These are phyloP conservation scores for Raja brachyura DNA, from an alignment of 2,113 vertebrate species.

Conservation along the genomic window DNA sequence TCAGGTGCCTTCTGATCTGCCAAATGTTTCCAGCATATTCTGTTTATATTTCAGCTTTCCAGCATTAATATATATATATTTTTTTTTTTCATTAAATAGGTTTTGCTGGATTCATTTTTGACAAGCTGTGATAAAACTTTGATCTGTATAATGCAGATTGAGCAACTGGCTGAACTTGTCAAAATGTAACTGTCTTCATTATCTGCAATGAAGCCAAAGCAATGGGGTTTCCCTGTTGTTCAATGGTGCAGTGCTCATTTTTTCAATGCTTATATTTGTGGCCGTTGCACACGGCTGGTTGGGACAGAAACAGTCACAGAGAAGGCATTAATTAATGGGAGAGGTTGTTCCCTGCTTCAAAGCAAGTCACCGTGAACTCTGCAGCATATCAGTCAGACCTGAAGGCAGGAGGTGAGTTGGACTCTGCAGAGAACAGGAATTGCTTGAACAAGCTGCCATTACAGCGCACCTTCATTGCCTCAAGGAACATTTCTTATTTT, in stretches of 20 bases:
- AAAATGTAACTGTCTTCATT: not conserved
- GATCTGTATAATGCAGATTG: not conserved
- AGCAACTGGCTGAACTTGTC: not conserved
- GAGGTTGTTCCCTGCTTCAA: not conserved
- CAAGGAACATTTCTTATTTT: not conserved
- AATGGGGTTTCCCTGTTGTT: not conserved
- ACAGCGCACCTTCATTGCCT: not conserved
- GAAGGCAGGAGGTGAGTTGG: not conserved
- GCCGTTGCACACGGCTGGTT: not conserved
- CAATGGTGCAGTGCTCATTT: not conserved
- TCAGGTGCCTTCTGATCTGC: no score
- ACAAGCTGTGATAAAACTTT: not conserved
- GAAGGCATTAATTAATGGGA: not conserved
- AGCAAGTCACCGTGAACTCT: not conserved
- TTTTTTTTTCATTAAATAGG: no score
- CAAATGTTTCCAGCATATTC: no score
- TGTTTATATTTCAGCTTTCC: no score
- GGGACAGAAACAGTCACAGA: not conserved
- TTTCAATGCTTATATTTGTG: not conserved
- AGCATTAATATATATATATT: no score
- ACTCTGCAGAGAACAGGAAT: not conserved
- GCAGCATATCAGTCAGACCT: not conserved
- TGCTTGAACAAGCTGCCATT: not conserved
- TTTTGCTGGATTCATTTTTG: no score
- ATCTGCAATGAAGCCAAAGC: not conserved